Conservation (phyloP, 2,888 invertebrate genomes). For the Panopea generosa region DNA sequence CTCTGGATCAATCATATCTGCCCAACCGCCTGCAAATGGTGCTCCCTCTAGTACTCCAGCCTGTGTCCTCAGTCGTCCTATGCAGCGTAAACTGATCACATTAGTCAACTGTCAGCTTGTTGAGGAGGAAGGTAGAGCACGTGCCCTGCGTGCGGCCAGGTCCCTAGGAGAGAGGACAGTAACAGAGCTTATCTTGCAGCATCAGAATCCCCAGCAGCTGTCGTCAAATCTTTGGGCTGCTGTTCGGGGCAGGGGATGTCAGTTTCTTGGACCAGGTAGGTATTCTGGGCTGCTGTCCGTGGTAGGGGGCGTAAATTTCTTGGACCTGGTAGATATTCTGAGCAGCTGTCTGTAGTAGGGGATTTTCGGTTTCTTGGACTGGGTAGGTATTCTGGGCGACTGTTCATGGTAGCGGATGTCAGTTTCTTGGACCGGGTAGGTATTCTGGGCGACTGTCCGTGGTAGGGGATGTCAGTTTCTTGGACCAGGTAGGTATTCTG, state of each 20-base stretch:
- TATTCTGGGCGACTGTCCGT: too few species aligned
- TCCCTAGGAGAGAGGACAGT: constrained; percentile 98
- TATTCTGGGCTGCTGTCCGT: too few species aligned
- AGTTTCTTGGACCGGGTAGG: too few species aligned
- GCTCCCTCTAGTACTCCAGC: constrained; percentile 24
- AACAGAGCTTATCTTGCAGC: constrained; percentile 96
- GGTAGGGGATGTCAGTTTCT: too few species aligned
- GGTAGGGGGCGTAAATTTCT: too few species aligned
- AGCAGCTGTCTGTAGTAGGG: too few species aligned
- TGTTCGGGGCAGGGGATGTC: constrained; percentile 97
- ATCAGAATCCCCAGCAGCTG: constrained; percentile 98
- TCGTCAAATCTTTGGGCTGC: constrained; percentile 98
- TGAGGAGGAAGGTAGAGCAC: constrained; percentile 90
- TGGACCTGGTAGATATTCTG: too few species aligned
- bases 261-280: constrained; percentile 96
- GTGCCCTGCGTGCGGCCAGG: constrained; percentile 89
- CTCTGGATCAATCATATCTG: constrained; percentile 54
- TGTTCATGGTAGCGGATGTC: too few species aligned
- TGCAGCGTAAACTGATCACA: constrained; percentile 97
- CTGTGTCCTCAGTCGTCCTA: constrained; percentile 91
- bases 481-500: too few species aligned
- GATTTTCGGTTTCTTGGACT: too few species aligned
- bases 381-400: too few species aligned
- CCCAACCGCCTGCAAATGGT: constrained; percentile 15
- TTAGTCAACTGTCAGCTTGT: constrained; percentile 96